These are phyloP conservation scores for Melanerpes aurifrons DNA, from an alignment of 2,113 vertebrate genomes.

Conservation along the genomic window DNA sequence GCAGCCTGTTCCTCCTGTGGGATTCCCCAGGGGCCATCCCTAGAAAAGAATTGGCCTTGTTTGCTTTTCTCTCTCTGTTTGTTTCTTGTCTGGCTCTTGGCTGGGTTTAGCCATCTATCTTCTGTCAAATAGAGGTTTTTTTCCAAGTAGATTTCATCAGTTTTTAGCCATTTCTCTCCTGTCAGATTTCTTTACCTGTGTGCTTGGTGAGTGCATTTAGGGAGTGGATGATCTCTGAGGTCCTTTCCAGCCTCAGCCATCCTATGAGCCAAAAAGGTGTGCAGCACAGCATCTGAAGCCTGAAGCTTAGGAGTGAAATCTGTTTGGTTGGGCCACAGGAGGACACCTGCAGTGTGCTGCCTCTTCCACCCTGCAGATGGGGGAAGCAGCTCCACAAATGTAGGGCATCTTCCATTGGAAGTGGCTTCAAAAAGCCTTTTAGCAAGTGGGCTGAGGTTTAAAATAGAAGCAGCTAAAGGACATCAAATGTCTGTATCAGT, in stretches of 20 bases:
- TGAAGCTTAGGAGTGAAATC: not conserved
- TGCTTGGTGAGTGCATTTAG: not conserved
- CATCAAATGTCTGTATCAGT: not conserved
- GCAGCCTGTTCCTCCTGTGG: not conserved
- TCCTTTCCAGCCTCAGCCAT: too few species aligned
- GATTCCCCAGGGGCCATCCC: not conserved
- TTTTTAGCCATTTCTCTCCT: not conserved
- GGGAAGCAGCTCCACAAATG: not conserved
- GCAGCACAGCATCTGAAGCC: not conserved
- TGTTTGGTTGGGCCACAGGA: not conserved
- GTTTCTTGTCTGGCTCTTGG: not conserved
- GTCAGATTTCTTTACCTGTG: not conserved
- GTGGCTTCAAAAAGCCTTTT: not conserved
- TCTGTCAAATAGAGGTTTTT: not conserved
- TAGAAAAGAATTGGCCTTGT: not conserved
- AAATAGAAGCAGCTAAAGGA: not conserved
- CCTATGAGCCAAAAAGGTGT: not conserved
- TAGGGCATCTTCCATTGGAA: not conserved
- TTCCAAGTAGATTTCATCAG: not conserved
- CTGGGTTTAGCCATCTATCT: not conserved
- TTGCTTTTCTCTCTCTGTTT: not conserved
- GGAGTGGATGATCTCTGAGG: too few species aligned
- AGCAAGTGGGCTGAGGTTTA: not conserved
- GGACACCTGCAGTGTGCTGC: accelerated
- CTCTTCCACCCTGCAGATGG: not conserved